phyloP scores from a whole-genome alignment of 1,140 invertebrate species.

The Nasonia longicornis region DNA sequence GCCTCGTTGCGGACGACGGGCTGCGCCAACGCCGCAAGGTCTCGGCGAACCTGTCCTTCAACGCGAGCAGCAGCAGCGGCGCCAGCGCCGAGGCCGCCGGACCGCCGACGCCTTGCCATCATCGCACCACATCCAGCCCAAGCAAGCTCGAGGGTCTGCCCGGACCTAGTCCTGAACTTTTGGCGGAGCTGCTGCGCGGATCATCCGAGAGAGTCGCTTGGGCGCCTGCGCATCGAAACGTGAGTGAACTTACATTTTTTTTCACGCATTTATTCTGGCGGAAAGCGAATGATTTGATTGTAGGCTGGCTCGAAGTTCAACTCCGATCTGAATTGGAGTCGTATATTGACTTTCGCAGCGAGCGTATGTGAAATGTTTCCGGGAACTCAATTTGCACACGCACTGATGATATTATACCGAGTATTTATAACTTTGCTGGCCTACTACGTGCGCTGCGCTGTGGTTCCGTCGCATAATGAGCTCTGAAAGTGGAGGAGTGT shows the following conservation, averaged over 20 bases:
- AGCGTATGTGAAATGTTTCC: neutral
- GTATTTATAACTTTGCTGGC: neutral
- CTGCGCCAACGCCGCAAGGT: constrained; percentile 61
- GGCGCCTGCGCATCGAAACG: constrained; percentile 46
- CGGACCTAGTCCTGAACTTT: constrained; percentile 76
- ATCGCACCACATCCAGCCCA: constrained; percentile 83
- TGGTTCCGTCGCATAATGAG: neutral
- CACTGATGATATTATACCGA: neutral
- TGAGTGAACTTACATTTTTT: constrained; percentile 8
- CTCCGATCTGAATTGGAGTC: neutral
- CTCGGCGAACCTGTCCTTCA: constrained; percentile 64
- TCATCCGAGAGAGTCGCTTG: constrained; percentile 79
- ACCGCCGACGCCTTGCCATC: constrained; percentile 72
- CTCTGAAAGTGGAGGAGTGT: neutral
- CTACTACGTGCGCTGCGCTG: neutral
- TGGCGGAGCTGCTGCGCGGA: constrained; percentile 80
- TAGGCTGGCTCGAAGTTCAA: neutral
- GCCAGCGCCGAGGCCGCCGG: constrained; percentile 56
- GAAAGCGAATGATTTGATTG: neutral
- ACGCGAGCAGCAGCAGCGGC: constrained; percentile 57
- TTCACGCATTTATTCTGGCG: too few relatives aligned
- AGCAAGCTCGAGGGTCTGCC: constrained; percentile 78
- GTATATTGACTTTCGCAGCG: neutral
- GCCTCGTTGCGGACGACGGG: constrained; percentile 52
- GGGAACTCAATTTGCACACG: neutral